Evolutionary conservation across 53 echinoderm and acorn worm genomes (phyloP).

Genomic region (Echinometra lucunter): DNA sequence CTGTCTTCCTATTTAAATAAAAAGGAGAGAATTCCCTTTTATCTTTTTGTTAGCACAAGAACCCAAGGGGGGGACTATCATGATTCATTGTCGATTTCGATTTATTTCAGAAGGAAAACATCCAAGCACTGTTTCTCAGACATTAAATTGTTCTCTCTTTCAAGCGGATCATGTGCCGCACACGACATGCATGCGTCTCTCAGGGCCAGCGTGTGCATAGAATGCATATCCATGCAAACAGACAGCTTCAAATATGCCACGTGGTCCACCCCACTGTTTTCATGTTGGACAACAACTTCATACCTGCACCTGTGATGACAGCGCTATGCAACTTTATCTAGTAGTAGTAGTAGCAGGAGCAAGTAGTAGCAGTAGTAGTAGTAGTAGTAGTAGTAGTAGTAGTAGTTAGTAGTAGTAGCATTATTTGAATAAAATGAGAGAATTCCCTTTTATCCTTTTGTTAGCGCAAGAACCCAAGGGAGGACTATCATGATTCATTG

Average conservation of each 20-base stretch:
- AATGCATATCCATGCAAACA: constrained; percentile 8
- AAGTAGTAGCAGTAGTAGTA: too few species aligned
- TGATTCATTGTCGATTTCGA: constrained; percentile 7
- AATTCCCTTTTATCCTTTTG: background rate
- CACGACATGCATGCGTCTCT: constrained; percentile 23
- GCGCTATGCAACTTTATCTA: constrained; percentile 1
- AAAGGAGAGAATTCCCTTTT: background rate
- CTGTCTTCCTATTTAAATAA: too few species aligned
- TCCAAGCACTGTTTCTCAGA: background rate
- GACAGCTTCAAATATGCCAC: background rate
- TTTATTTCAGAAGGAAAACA: background rate
- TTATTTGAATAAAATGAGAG: background rate
- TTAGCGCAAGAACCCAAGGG: background rate
- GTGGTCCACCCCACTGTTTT: constrained; percentile 28
- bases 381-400: too few species aligned
- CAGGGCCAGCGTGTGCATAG: constrained; percentile 25
- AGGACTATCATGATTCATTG: background rate
- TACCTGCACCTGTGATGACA: constrained; percentile 29
- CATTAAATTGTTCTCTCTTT: background rate
- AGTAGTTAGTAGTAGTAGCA: too few species aligned
- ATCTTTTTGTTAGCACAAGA: background rate
- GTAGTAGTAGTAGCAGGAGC: too few species aligned
- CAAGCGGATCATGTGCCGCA: constrained; percentile 19
- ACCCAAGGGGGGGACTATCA: background rate
- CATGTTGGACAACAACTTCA: constrained; percentile 4